Evolutionary conservation across 1,140 invertebrate genomes (phyloP).

Genomic region (Procambarus clarkii): DNA sequence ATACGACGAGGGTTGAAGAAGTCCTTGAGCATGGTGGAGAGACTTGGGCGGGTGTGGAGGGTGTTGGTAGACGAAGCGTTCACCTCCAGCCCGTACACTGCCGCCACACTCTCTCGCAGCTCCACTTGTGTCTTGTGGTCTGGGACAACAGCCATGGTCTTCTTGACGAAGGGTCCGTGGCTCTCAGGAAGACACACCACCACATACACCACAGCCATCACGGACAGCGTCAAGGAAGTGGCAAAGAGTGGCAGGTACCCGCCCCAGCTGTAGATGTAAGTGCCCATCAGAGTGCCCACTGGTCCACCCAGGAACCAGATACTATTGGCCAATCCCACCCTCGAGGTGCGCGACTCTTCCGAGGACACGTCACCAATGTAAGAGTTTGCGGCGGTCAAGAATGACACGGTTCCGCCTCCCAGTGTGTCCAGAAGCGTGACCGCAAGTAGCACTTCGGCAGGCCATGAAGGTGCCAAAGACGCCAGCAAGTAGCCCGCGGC

Average conservation of each 20-base stretch:
- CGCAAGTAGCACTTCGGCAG: conserved; percentile 32
- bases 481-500: conserved; percentile 54
- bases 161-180: conserved; percentile 52
- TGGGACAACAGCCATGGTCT: neutral
- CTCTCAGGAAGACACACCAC: conserved; percentile 51
- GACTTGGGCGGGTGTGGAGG: neutral
- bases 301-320: conserved; percentile 61
- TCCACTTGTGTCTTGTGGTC: conserved; percentile 8
- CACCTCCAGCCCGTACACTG: conserved; percentile 40
- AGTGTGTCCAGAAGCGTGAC: conserved; percentile 57
- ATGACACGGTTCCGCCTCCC: conserved; percentile 57
- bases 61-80: neutral
- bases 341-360: conserved; percentile 42
- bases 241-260: conserved; percentile 56
- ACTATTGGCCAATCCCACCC: conserved; percentile 60
- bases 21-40: conserved; percentile 49
- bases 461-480: conserved; percentile 33
- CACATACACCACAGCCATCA: conserved; percentile 42
- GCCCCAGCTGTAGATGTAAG: conserved; percentile 53
- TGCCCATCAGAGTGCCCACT: conserved; percentile 50
- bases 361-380: conserved; percentile 52
- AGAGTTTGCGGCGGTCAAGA: conserved; percentile 55
- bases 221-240: conserved; percentile 42
- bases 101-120: conserved; percentile 43
- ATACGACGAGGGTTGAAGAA: conserved; percentile 57